Percentiles rank a stretch among this genome's conserved stretches.
Evolutionary conservation across 2,888 invertebrate species (phyloP).

Genomic region (Dione juno): DNA sequence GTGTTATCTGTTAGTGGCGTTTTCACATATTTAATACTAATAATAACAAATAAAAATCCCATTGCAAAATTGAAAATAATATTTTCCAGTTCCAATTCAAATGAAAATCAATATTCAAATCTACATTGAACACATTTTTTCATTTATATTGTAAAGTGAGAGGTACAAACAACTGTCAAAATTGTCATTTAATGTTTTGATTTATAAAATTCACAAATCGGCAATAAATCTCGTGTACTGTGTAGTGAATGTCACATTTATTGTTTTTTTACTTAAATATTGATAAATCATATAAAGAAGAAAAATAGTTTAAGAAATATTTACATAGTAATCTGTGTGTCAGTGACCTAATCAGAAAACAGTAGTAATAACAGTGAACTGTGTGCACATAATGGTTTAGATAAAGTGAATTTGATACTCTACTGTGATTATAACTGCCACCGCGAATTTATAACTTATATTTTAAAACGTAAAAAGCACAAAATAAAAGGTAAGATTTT

Average conservation of each 20-base stretch:
- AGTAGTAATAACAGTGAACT: constrained; percentile 40
- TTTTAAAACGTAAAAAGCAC: constrained; percentile 6
- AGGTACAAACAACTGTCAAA: constrained; percentile 33
- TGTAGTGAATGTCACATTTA: constrained; percentile 11
- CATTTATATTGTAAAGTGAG: constrained; percentile 25
- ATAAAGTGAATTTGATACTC: constrained; percentile 37
- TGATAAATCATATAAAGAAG: not conserved
- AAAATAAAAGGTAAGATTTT: constrained; percentile 31
- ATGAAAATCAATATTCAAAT: not conserved
- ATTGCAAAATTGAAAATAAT: not conserved
- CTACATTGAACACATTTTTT: not conserved
- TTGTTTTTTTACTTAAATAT: constrained; percentile 1
- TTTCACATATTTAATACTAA: not conserved
- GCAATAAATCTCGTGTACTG: constrained; percentile 27
- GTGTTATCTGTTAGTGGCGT: constrained; percentile 25
- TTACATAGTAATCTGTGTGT: not conserved
- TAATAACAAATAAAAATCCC: constrained; percentile 2
- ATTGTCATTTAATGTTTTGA: constrained; percentile 40
- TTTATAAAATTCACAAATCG: constrained; percentile 33
- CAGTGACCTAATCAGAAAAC: constrained; percentile 40
- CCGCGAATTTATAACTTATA: not conserved
- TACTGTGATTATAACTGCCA: constrained; percentile 23
- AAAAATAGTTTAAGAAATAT: constrained; percentile 9
- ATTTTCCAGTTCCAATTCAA: not conserved
- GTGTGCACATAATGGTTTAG: constrained; percentile 30